Base-by-base conservation (phyloP, 2,888 invertebrate genomes). In the Lithosia quadra region DNA sequence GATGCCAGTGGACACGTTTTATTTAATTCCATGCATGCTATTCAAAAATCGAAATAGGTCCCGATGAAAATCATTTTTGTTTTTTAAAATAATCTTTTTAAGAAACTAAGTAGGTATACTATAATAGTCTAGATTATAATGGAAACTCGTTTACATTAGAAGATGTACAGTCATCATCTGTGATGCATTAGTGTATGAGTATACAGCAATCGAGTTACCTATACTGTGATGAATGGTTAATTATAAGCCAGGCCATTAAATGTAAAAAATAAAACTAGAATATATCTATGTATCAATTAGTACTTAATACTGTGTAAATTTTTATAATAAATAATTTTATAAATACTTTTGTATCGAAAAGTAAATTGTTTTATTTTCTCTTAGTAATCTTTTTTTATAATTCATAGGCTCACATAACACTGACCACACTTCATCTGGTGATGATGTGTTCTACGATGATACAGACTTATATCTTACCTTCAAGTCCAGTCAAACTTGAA, bases 151-250 rank as follows among this genome's bases (percentile, higher is more conserved):
- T 80, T 68, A 49, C n/a, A n/a, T 49, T n/a, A 49, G 71, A 43
- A 77, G 60, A 67, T 74, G 78, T 80, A 78, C 74, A 80, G 78
- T 76, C 77, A 82, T 71, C 80, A 82, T 78, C 75, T 80, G 74
- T 80, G 65, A 63, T 60, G 67, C 70, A 73, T 73, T 77, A 75
- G 73, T 76, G 65, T 69, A 76, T 65, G 71, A 73, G n/a, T 53
- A 63, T 15, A 55, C 22, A 76, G 80, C 72, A 72, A 77, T 75
- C 74, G 69, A 86, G 91, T 91, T 91, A 91, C 92, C 92, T 85
- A 83, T 84, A 85, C 88, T 92, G 92, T 91, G 91, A 92, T 91
- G 84, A 83, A 78, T 76, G 75, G 79, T 79, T 82, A 83, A 84
- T 81, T 83, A 83, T 78, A 88, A 80, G 83, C 83, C 82, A 83